A percentile compares a stretch with the other conserved stretches of the same genome.
Conservation (phyloP, 2,113 vertebrate species). For the Burhinus oedicnemus region DNA sequence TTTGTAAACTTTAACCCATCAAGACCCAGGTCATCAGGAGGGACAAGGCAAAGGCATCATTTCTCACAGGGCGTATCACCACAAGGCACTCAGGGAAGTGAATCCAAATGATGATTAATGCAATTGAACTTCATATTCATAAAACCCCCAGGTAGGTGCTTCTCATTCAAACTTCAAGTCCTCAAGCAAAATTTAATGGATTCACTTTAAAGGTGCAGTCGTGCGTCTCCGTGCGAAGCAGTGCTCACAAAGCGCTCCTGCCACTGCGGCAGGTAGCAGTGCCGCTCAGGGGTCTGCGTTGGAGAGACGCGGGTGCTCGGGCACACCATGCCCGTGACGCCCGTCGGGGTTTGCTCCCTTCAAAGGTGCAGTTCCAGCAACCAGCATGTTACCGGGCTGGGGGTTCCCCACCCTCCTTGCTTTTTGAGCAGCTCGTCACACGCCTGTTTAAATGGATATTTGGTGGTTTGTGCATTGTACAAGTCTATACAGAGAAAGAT, state of each 20-base stretch:
- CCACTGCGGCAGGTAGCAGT: accelerated
- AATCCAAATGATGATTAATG: neutral
- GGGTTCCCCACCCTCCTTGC: too few species aligned
- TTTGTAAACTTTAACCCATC: conserved; percentile 8
- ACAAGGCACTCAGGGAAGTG: neutral
- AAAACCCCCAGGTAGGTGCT: neutral
- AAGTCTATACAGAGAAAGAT: neutral
- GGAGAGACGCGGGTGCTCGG: neutral
- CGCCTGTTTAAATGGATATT: neutral
- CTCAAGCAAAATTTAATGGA: neutral
- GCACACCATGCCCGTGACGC: accelerated
- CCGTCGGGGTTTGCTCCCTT: accelerated
- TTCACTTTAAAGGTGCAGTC: neutral
- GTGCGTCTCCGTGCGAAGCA: accelerated
- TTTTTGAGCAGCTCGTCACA: neutral
- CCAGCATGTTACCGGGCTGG: neutral
- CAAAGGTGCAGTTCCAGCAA: neutral
- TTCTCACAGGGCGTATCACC: neutral
- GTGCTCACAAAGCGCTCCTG: accelerated
- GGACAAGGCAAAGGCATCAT: neutral
- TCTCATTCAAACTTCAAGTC: neutral
- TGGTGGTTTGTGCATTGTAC: neutral
- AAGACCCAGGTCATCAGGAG: neutral
- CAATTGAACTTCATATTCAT: neutral
- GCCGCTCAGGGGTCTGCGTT: neutral